Conservation (phyloP, 2,113 vertebrate genomes). For the Ciconia stormi region DNA sequence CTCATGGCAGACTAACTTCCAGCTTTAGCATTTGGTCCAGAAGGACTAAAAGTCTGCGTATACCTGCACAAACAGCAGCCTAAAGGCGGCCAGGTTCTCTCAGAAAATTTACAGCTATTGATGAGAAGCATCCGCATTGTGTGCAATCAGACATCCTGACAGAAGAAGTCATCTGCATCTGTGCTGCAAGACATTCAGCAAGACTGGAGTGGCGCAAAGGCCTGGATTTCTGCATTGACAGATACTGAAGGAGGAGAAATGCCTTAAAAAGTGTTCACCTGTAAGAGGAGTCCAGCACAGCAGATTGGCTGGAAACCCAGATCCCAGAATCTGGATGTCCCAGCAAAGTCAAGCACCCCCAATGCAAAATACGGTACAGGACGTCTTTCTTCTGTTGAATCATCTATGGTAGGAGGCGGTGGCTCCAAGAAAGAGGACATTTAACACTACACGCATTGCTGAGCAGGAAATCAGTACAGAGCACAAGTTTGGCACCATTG, state of each 20-base stretch:
- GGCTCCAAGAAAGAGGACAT: background rate
- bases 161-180: rapidly evolving
- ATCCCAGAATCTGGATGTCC: background rate
- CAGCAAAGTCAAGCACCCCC: background rate
- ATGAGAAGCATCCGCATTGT: background rate
- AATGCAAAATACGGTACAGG: background rate
- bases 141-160: background rate
- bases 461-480: background rate
- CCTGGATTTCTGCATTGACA: background rate
- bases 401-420: background rate
- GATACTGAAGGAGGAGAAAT: background rate
- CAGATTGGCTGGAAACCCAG: background rate
- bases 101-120: background rate
- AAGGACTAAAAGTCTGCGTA: background rate
- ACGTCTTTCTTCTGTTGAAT: background rate
- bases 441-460: background rate
- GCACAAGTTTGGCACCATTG: background rate
- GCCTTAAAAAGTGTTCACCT: background rate
- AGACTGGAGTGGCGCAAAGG: background rate
- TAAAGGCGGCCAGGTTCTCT: background rate
- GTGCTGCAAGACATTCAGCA: background rate
- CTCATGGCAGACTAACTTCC: background rate
- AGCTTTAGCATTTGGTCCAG: background rate
- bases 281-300: background rate
- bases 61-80: background rate